phyloP scores from a whole-genome alignment of 2,888 invertebrate genomes.

The Agrilus mali region DNA sequence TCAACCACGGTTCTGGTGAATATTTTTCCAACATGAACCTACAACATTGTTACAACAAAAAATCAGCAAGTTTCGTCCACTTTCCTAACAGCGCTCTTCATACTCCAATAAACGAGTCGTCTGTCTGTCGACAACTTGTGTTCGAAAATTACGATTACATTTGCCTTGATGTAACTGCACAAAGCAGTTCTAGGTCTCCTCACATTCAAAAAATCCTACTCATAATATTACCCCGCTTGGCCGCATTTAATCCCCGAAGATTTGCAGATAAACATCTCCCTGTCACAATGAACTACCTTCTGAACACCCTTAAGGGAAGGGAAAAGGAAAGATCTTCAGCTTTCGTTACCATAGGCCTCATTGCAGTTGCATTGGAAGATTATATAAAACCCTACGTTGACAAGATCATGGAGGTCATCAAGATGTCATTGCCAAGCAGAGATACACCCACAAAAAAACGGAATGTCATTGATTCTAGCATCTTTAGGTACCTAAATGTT shows the following conservation, averaged over 20 bases:
- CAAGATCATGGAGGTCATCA: conserved; percentile 62
- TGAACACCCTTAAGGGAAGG: conserved; percentile 62
- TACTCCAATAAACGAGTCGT: conserved; percentile 66
- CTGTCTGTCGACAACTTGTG: conserved; percentile 72
- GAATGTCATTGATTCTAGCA: conserved; percentile 66
- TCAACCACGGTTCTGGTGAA: conserved; percentile 22
- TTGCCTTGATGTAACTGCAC: conserved; percentile 66
- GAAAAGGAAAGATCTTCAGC: conserved; percentile 80
- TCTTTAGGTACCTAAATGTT: conserved; percentile 41
- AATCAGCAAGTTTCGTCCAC: conserved; percentile 22
- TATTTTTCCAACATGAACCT: conserved; percentile 19
- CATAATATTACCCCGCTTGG: conserved; percentile 77
- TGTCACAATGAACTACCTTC: conserved; percentile 63
- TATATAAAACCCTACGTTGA: conserved; percentile 70
- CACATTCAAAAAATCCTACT: conserved; percentile 82
- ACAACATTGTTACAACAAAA: conserved; percentile 34
- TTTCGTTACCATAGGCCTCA: conserved; percentile 79
- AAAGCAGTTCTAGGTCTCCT: conserved; percentile 53
- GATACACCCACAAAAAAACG: conserved; percentile 68
- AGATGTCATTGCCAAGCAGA: conserved; percentile 45
- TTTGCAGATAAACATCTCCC: conserved; percentile 67
- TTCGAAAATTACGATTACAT: conserved; percentile 71
- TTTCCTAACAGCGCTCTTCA: conserved; percentile 42
- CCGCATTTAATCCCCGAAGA: conserved; percentile 77
- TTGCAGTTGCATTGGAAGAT: conserved; percentile 77